Percentiles rank a stretch among this genome's conserved stretches.
Conservation (phyloP, 2,113 vertebrate genomes). For the Conger conger region DNA sequence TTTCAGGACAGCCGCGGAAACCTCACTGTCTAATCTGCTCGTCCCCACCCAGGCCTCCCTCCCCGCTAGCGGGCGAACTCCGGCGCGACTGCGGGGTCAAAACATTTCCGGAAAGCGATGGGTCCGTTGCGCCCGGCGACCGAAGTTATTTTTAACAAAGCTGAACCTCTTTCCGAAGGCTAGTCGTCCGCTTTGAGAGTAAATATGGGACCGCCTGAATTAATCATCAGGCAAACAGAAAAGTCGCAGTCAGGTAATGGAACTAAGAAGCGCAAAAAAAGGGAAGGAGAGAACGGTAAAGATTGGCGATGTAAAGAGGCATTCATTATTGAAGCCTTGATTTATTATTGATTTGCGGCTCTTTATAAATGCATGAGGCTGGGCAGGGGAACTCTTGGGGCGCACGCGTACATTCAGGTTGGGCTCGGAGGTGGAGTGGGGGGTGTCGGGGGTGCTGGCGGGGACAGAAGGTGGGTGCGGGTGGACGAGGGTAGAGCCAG, state of each 20-base stretch:
- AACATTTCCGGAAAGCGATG: background rate
- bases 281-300: slow-evolving; percentile 47
- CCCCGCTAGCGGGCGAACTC: background rate
- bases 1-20: background rate
- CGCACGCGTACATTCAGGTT: slow-evolving; percentile 7
- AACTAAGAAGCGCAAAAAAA: slow-evolving; percentile 47
- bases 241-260: slow-evolving; percentile 64
- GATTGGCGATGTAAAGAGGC: slow-evolving; percentile 58
- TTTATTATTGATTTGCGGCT: slow-evolving; percentile 63
- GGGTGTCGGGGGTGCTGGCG: background rate
- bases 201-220: slow-evolving; percentile 53
- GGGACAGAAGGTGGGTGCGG: background rate
- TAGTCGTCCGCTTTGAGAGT: slow-evolving; percentile 1
- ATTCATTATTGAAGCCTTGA: slow-evolving; percentile 60
- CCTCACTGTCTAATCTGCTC: background rate
- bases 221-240: slow-evolving; percentile 65
- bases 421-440: background rate
- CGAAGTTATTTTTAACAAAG: slow-evolving; percentile 13
- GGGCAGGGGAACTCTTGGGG: slow-evolving; percentile 20
- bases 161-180: background rate
- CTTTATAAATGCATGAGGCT: slow-evolving; percentile 61
- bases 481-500: background rate
- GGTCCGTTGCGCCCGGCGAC: background rate
- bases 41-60: background rate
- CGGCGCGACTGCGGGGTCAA: background rate